These are phyloP conservation scores for Morelia viridis DNA, from an alignment of 2,797 vertebrate genomes.

Conservation along the genomic window DNA sequence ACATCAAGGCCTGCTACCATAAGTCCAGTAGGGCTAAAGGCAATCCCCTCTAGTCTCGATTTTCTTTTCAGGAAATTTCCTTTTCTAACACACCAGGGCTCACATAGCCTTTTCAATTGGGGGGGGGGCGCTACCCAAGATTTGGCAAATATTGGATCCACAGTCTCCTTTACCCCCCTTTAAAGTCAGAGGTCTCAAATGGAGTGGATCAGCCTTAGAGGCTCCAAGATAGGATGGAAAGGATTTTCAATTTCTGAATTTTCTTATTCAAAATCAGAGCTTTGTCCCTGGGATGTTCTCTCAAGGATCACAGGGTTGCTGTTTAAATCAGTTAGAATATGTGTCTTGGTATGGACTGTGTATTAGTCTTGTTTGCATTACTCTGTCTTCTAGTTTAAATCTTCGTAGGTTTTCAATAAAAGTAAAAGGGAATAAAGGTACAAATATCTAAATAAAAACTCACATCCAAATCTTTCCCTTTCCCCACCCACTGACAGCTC, in stretches of 20 bases:
- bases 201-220: neutral
- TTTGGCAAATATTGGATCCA: neutral
- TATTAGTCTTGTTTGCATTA: neutral
- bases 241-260: neutral
- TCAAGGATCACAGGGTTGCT: too few species aligned
- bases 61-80: neutral
- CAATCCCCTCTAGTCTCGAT: neutral
- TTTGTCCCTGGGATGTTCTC: too few species aligned
- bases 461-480: too few species aligned
- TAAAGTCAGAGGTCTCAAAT: neutral
- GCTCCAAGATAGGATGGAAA: neutral
- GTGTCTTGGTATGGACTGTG: neutral
- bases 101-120: neutral
- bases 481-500: neutral
- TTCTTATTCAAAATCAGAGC: neutral
- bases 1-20: neutral
- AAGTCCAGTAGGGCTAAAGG: neutral
- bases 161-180: neutral
- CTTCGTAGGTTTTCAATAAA: neutral
- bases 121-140: neutral
- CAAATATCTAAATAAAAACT: neutral
- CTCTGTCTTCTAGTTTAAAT: neutral
- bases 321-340: neutral
- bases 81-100: neutral
- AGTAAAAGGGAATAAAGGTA: neutral